Evolutionary conservation across 2,888 invertebrate species (phyloP).

Genomic region (Microplitis manilae): DNA sequence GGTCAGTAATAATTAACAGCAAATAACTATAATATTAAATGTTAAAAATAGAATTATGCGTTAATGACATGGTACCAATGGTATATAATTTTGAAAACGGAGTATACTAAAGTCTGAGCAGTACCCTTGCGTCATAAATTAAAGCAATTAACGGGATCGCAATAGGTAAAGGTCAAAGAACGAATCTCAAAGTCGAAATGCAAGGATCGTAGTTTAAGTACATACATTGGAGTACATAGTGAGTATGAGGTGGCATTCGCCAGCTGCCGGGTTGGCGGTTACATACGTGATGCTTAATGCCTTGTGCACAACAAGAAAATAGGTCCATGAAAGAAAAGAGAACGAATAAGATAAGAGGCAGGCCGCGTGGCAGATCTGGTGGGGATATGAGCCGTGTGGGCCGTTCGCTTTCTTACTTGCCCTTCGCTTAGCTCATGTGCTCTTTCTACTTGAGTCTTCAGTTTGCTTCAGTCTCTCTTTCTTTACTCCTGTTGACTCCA

Average conservation of each 20-base stretch:
- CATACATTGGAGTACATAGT: slow-evolving; percentile 6
- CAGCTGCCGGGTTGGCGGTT: slow-evolving; percentile 69
- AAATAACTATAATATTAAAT: too few relatives aligned
- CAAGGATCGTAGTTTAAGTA: slow-evolving; percentile 11
- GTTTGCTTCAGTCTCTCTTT: slow-evolving; percentile 61
- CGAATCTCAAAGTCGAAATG: slow-evolving; percentile 44
- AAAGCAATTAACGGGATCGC: slow-evolving; percentile 37
- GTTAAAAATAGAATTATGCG: too few relatives aligned
- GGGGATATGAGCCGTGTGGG: slow-evolving; percentile 60
- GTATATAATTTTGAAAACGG: too few relatives aligned
- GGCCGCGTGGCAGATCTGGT: slow-evolving; percentile 39
- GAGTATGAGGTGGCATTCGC: slow-evolving; percentile 63
- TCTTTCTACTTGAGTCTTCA: slow-evolving; percentile 61
- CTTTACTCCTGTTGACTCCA: slow-evolving; percentile 54
- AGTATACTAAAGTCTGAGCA: too few relatives aligned
- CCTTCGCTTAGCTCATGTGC: slow-evolving; percentile 51
- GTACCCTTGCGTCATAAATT: not conserved
- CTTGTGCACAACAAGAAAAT: slow-evolving; percentile 53
- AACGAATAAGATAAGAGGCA: slow-evolving; percentile 39
- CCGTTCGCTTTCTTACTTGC: slow-evolving; percentile 44
- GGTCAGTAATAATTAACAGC: too few relatives aligned
- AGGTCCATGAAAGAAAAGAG: slow-evolving; percentile 41
- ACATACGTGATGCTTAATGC: slow-evolving; percentile 62
- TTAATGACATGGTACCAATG: too few relatives aligned
- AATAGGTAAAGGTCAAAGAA: slow-evolving; percentile 39